Evolutionary conservation across 64 coral and sea anemone species (phyloP).

Genomic region (Hydrozoanthus tunicans): DNA sequence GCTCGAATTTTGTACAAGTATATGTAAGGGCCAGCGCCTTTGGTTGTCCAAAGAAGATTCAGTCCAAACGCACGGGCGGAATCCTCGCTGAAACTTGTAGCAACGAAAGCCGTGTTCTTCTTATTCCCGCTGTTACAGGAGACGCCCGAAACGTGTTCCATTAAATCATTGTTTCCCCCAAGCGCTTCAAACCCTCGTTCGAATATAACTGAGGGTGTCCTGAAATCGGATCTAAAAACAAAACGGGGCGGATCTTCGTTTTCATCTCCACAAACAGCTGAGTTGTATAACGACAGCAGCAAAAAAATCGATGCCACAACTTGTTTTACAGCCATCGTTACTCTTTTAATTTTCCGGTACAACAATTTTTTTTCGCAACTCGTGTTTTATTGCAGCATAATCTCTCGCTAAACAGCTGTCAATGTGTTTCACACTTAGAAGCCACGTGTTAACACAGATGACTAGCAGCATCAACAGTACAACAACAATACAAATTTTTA

Average conservation of each 20-base stretch:
- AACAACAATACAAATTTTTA: too few species aligned
- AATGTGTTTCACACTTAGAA: too few species aligned
- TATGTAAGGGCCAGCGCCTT: neutral
- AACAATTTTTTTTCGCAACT: too few species aligned
- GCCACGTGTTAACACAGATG: too few species aligned
- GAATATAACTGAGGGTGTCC: neutral
- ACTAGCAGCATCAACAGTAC: too few species aligned
- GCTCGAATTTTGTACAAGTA: neutral
- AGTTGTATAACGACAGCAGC: neutral
- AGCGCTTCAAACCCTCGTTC: neutral
- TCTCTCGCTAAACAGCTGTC: too few species aligned
- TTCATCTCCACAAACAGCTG: neutral
- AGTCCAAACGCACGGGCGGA: neutral
- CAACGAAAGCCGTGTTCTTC: slow-evolving; percentile 8
- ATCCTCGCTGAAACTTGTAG: neutral
- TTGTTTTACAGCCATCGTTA: too few species aligned
- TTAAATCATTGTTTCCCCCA: neutral
- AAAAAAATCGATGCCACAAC: neutral
- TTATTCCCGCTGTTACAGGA: neutral
- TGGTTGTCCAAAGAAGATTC: neutral
- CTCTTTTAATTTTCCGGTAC: too few species aligned
- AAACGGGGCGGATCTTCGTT: neutral
- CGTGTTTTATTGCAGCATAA: too few species aligned
- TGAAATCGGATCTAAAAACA: slow-evolving; percentile 2
- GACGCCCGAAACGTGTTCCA: neutral